Conservation (phyloP, 2,113 vertebrate species). For the Salvelinus namaycush region DNA sequence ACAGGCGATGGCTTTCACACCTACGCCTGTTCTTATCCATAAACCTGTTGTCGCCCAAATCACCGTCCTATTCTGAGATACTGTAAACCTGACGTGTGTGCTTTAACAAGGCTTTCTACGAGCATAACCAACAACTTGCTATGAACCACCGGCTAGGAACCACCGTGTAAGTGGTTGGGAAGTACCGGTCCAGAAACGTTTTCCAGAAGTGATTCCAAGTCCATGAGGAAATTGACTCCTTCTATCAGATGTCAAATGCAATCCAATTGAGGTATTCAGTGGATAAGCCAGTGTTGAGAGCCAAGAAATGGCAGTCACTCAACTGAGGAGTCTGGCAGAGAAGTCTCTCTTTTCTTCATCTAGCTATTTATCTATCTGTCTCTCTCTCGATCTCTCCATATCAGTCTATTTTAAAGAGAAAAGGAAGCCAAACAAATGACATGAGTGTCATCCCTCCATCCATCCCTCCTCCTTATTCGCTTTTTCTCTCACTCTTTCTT, state of each 20-base stretch:
- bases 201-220: no score
- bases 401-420: background rate
- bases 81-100: background rate
- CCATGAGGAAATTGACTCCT: background rate
- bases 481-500: background rate
- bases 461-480: background rate
- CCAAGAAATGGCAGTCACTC: constrained; percentile 6
- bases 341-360: no score
- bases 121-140: background rate
- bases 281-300: no score
- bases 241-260: background rate
- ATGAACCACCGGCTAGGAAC: background rate
- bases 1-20: no score
- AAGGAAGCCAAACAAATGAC: no score
- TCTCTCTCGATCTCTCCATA: background rate
- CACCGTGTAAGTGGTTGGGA: no score
- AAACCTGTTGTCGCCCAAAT: background rate
- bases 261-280: background rate
- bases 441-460: no score
- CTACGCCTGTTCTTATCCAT: no score
- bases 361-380: no score
- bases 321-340: background rate
- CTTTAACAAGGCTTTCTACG: background rate
- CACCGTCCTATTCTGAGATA: background rate
- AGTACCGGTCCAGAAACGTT: no score